phyloP scores from a whole-genome alignment of 2,113 vertebrate species.

The Cynoglossus semilaevis region DNA sequence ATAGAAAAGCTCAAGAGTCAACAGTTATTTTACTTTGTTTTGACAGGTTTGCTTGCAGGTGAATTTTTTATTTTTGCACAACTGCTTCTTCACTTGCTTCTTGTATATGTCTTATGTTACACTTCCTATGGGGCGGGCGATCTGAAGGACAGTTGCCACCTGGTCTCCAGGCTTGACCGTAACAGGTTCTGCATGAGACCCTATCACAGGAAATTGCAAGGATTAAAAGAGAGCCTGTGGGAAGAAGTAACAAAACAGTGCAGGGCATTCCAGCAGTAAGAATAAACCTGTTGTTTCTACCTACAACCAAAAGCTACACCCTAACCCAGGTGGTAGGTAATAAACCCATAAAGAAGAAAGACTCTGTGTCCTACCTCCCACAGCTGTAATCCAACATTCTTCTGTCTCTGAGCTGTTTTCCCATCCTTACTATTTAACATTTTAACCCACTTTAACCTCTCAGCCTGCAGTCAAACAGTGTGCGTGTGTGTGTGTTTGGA shows the following conservation, averaged over 20 bases:
- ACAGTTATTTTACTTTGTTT: no score
- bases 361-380: slow-evolving; percentile 1
- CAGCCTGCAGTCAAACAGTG: slow-evolving; percentile 37
- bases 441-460: slow-evolving; percentile 55
- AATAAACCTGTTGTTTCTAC: slow-evolving; percentile 1
- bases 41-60: no score
- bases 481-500: slow-evolving; percentile 30
- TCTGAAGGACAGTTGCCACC: slow-evolving; percentile 23
- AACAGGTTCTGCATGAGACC: slow-evolving; percentile 42
- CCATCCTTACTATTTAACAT: slow-evolving; percentile 18
- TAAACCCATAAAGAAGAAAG: slow-evolving; percentile 4
- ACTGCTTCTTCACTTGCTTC: background rate
- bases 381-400: slow-evolving; percentile 1
- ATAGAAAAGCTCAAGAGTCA: no score
- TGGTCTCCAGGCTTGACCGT: slow-evolving; percentile 16
- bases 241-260: background rate
- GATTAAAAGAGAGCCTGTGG: slow-evolving; percentile 32
- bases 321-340: slow-evolving; percentile 4
- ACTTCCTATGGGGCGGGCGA: background rate
- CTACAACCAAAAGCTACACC: background rate
- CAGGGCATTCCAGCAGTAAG: background rate
- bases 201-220: slow-evolving; percentile 55
- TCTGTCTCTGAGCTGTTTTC: slow-evolving; percentile 35
- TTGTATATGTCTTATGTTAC: no score
- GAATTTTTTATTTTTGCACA: background rate